phyloP scores from a whole-genome alignment of 2,888 invertebrate genomes.

The Crocallis elinguaria region DNA sequence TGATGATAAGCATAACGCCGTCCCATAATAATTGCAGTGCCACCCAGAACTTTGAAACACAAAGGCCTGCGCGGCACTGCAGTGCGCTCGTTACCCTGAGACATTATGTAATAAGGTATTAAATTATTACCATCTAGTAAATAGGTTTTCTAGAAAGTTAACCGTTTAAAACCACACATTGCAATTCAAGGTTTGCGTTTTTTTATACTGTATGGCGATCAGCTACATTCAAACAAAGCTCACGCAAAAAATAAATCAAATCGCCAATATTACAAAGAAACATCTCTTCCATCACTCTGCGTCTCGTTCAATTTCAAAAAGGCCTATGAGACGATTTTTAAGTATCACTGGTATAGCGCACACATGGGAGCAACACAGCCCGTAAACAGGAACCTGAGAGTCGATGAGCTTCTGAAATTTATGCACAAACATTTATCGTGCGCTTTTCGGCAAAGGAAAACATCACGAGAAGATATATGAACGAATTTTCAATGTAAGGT shows the following conservation, averaged over 20 bases:
- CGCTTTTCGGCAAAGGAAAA: constrained; percentile 53
- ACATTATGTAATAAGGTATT: too few relatives aligned
- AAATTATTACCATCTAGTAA: too few relatives aligned
- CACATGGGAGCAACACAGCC: constrained; percentile 45
- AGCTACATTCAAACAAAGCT: not conserved
- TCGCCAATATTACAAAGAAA: not conserved
- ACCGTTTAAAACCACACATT: too few relatives aligned
- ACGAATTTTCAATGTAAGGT: too few relatives aligned
- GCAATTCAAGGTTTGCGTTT: too few relatives aligned
- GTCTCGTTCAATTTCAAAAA: constrained; percentile 28
- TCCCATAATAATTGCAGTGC: too few relatives aligned
- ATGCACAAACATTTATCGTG: constrained; percentile 62
- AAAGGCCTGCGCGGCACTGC: too few relatives aligned
- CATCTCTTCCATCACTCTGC: constrained; percentile 17
- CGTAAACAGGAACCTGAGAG: constrained; percentile 47
- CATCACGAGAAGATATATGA: constrained; percentile 24
- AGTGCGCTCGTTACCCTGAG: too few relatives aligned
- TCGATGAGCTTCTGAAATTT: constrained; percentile 59
- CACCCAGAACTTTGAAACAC: too few relatives aligned
- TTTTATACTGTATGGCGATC: too few relatives aligned
- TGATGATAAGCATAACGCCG: too few relatives aligned
- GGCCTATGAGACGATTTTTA: constrained; percentile 35
- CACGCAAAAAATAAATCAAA: not conserved
- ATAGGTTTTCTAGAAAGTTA: too few relatives aligned
- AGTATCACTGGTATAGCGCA: constrained; percentile 39